Evolutionary conservation across 1,140 invertebrate genomes (phyloP).

Genomic region (Aphis gossypii): DNA sequence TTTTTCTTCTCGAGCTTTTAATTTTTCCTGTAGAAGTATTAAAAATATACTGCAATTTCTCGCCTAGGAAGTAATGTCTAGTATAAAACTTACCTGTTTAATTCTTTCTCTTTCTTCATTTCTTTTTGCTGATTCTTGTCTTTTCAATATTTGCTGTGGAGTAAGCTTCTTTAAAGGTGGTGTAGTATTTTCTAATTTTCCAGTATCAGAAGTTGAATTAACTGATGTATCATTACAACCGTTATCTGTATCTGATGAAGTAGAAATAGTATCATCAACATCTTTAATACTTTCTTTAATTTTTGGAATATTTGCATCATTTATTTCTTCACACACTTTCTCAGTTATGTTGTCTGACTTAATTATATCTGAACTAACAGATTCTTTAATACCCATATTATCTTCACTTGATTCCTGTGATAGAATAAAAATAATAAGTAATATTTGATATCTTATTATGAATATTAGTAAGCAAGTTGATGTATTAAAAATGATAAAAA

Average conservation of each 20-base stretch:
- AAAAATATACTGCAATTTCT: neutral
- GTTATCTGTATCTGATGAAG: neutral
- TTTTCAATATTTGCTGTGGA: slow-evolving; percentile 65
- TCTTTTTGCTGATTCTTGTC: slow-evolving; percentile 65
- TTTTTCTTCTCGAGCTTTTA: slow-evolving; percentile 45
- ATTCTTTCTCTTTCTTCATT: slow-evolving; percentile 63
- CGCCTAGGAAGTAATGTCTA: neutral
- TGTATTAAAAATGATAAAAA: neutral
- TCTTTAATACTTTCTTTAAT: neutral
- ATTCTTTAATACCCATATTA: neutral
- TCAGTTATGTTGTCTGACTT: neutral
- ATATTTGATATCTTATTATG: neutral
- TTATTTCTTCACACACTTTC: neutral
- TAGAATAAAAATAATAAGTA: neutral
- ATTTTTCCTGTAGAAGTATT: slow-evolving; percentile 46
- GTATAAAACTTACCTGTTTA: slow-evolving; percentile 56
- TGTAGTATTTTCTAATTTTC: neutral
- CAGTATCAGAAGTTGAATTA: neutral
- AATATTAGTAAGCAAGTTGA: too few species aligned
- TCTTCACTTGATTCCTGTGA: neutral
- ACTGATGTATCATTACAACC: neutral
- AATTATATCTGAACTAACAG: neutral
- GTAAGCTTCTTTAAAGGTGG: slow-evolving; percentile 36
- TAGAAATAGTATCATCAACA: neutral
- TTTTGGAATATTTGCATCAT: neutral